Percentiles rank a stretch among this genome's conserved stretches.
Evolutionary conservation across 1,140 invertebrate species (phyloP).

Genomic region (Apis mellifera): DNA sequence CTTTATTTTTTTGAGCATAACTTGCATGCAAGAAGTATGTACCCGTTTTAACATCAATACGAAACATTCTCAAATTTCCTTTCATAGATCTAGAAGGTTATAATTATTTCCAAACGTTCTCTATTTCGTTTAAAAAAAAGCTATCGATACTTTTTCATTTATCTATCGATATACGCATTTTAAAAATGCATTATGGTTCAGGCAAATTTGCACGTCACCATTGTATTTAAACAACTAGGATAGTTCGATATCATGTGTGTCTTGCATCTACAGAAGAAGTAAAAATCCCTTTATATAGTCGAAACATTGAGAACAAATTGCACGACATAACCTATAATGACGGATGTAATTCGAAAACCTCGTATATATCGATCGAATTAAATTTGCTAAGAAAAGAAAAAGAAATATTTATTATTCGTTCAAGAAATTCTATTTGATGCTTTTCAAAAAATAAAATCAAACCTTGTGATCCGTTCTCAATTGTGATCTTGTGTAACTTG

Average conservation of each 20-base stretch:
- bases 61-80: background rate
- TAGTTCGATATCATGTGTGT: background rate
- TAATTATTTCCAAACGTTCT: background rate
- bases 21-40: slow-evolving; percentile 11
- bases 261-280: background rate
- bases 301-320: slow-evolving; percentile 5
- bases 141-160: background rate
- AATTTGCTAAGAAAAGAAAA: background rate
- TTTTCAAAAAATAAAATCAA: no score
- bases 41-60: background rate
- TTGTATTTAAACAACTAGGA: background rate
- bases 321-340: background rate
- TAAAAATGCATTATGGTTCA: slow-evolving; percentile 12
- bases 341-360: background rate
- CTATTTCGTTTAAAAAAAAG: background rate
- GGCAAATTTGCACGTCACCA: background rate
- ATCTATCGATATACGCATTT: background rate
- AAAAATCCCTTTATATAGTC: background rate
- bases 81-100: background rate
- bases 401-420: no score
- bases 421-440: no score
- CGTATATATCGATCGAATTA: background rate
- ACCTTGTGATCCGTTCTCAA: slow-evolving; percentile 5
- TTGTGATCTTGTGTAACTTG: background rate
- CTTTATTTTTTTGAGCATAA: background rate